phyloP scores from a whole-genome alignment of 2,797 vertebrate genomes.

The Microtus agrestis region DNA sequence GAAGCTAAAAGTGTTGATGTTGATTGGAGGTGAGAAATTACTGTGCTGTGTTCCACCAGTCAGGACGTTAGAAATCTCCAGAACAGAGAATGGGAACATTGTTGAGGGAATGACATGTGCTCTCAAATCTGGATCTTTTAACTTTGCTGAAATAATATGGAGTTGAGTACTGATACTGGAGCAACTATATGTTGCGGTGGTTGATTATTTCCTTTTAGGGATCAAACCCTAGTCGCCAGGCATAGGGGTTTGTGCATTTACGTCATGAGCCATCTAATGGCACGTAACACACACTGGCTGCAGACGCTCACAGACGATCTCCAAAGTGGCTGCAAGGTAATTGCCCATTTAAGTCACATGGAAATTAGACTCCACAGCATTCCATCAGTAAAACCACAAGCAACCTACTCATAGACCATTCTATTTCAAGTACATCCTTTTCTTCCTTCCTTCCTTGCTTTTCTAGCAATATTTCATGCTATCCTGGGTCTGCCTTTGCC shows the following conservation, averaged over 20 bases:
- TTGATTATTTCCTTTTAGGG: background rate
- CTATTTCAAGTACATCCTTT: background rate
- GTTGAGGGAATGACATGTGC: background rate
- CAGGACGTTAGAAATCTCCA: conserved; percentile 26
- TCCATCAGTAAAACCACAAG: background rate
- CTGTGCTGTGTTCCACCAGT: background rate
- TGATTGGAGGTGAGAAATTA: conserved; percentile 10
- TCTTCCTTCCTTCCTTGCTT: background rate
- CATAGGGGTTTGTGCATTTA: background rate
- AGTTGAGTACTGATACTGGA: background rate
- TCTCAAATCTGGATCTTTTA: conserved; percentile 13
- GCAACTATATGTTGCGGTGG: background rate
- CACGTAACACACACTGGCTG: background rate
- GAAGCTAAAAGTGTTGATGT: background rate
- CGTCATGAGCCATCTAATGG: background rate
- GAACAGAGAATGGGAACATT: background rate
- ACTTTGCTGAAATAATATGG: conserved; percentile 2
- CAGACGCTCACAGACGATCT: background rate
- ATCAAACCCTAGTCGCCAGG: background rate
- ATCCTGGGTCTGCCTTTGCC: background rate
- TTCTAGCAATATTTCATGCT: background rate
- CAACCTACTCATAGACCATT: background rate
- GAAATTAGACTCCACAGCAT: background rate
- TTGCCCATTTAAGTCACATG: background rate
- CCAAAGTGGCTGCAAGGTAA: background rate